Evolutionary conservation across 1,140 invertebrate genomes (phyloP), one percentile per base, ranked within the genome.

Genomic region (Philotrypesis tridentata): DNA sequence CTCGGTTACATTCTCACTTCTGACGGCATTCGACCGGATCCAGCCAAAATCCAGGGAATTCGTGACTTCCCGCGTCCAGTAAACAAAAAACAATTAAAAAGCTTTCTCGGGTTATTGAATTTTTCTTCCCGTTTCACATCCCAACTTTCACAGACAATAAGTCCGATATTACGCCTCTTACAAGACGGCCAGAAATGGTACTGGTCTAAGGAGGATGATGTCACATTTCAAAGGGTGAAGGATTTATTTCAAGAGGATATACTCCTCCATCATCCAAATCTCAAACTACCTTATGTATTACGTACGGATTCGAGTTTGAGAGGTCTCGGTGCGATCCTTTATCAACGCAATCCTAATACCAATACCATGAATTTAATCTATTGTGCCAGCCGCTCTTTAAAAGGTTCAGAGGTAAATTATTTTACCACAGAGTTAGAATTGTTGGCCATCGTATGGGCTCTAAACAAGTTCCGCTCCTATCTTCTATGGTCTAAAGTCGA

Each of bases 41-140:
- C 27, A 29, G 74, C 68, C 2, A 83, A 83, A 25, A 68, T 83
- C 1, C 17, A 75, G 40, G 75, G 17, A 1, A 84, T 84, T 4
- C 33, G 71, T 0, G 23, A 79, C 14, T 81, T 84, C 73, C 75
- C 79, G 0, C 12, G 8, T 67, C 83, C 83, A 6, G 68, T n/a
- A 43, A 84, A 81, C 40, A 1, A 55, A 0, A 78, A 29, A 67
- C 55, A 84, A 75, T 5, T 84, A 23, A n/a, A 70, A 61, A n/a
- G 68, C 17, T 76, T 63, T 65, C 17, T 63, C 21, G 74, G 78
- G 1, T 63, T 80, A n/a, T 63, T 80, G 33, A 61, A 61, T 61
- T 80, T 80, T 29, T 72, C 37, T 48, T 23, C 78, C 0, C 27
- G 29, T 33, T 80, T 80, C 31, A 37, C 67, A 2, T 31, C 5